phyloP scores from a whole-genome alignment of 2,113 vertebrate genomes.

The Alces alces region DNA sequence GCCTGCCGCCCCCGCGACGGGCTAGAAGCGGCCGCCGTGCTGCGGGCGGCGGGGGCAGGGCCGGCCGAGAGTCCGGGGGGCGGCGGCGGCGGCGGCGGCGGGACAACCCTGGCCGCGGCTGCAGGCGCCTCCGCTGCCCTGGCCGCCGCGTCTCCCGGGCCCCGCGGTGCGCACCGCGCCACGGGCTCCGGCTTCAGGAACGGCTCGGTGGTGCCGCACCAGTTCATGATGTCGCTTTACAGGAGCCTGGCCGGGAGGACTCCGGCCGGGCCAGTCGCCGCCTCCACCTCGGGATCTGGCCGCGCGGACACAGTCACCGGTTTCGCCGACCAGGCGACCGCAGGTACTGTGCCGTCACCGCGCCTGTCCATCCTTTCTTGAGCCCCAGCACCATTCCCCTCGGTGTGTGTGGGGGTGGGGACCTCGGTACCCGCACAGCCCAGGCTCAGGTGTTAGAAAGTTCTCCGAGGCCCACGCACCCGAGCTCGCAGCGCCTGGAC shows the following conservation, averaged over 20 bases:
- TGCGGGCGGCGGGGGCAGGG: slow-evolving; percentile 73
- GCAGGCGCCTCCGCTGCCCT: slow-evolving; percentile 47
- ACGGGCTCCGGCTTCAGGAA: slow-evolving; percentile 67
- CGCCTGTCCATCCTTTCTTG: background rate
- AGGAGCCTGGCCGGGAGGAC: slow-evolving; percentile 70
- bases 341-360: slow-evolving; percentile 57
- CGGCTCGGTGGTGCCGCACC: slow-evolving; percentile 83
- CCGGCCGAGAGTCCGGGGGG: slow-evolving; percentile 60
- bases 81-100: slow-evolving; percentile 61
- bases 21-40: slow-evolving; percentile 68
- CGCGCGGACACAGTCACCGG: slow-evolving; percentile 86
- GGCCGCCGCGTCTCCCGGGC: slow-evolving; percentile 24
- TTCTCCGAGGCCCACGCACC: background rate
- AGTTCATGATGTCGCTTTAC: slow-evolving; percentile 89
- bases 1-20: slow-evolving; percentile 73
- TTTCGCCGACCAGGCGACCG: slow-evolving; percentile 83
- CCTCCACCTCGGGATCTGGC: background rate
- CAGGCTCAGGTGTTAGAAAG: slow-evolving; percentile 22
- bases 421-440: background rate
- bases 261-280: slow-evolving; percentile 54
- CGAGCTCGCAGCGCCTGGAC: background rate
- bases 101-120: slow-evolving; percentile 51
- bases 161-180: slow-evolving; percentile 59
- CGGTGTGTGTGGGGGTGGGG: background rate
- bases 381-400: background rate